Evolutionary conservation across 2,888 invertebrate genomes (phyloP).

Genomic region (Torymus tubicola): DNA sequence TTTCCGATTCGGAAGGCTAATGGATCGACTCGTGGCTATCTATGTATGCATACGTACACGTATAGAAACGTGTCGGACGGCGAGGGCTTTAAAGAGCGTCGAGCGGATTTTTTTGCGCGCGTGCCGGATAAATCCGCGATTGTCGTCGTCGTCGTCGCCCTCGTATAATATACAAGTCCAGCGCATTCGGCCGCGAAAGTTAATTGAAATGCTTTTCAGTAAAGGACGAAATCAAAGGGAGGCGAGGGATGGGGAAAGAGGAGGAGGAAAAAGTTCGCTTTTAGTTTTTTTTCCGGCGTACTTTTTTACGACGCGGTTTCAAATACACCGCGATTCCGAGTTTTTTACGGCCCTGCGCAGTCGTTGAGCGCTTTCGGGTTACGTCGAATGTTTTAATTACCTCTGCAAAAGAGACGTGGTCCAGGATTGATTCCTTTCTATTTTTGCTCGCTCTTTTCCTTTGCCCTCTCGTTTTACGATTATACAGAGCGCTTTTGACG

Average conservation of each 20-base stretch:
- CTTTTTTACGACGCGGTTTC: neutral
- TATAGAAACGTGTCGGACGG: no score
- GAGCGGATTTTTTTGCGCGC: no score
- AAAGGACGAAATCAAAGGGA: neutral
- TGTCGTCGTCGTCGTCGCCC: no score
- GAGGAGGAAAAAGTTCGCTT: no score
- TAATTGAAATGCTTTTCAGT: slow-evolving; percentile 34
- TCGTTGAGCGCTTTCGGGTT: neutral
- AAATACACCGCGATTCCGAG: neutral
- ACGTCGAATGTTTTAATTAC: slow-evolving; percentile 31
- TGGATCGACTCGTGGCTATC: neutral
- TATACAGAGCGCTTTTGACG: no score
- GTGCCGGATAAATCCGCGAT: no score
- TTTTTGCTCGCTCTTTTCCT: neutral
- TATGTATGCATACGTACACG: no score
- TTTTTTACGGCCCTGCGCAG: slow-evolving; percentile 3
- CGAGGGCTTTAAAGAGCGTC: no score
- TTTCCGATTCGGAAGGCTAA: slow-evolving; percentile 18
- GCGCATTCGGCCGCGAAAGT: slow-evolving; percentile 18
- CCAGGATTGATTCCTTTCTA: slow-evolving; percentile 12
- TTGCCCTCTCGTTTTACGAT: no score
- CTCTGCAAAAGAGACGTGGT: neutral
- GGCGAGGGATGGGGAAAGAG: no score
- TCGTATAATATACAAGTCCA: neutral
- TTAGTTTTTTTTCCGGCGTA: neutral